These are phyloP conservation scores for Nibea albiflora DNA, from an alignment of 2,113 vertebrate species.

Conservation along the genomic window DNA sequence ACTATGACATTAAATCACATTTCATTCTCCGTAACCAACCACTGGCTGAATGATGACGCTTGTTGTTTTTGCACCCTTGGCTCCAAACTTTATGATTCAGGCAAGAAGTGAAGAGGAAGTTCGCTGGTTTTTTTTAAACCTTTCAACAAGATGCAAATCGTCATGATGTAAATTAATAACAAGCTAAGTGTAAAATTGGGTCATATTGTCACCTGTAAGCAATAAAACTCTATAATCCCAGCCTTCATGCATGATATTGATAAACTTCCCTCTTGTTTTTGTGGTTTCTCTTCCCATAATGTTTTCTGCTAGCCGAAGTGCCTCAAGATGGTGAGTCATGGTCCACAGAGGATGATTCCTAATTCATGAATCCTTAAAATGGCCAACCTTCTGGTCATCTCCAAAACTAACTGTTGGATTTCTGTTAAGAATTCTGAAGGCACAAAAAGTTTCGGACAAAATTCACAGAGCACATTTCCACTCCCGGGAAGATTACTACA, in stretches of 20 bases:
- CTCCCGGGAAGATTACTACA: not conserved
- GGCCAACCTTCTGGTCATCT: not conserved
- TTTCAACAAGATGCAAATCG: not conserved
- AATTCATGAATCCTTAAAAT: not conserved
- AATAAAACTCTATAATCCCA: not conserved
- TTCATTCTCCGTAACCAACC: slow-evolving; percentile 47
- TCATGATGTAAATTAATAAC: not conserved
- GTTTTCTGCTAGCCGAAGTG: not conserved
- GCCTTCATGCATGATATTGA: not conserved
- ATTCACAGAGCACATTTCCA: not conserved
- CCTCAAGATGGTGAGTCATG: not conserved
- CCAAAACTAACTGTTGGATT: not conserved
- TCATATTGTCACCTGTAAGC: not conserved
- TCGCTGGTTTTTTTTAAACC: not conserved
- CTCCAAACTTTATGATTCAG: not conserved
- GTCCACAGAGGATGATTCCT: not conserved
- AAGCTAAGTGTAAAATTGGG: not conserved
- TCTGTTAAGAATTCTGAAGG: not conserved
- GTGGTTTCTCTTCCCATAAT: not conserved
- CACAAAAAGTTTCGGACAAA: not conserved
- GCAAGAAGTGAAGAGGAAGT: not conserved
- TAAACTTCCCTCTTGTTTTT: not conserved
- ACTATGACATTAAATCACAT: slow-evolving; percentile 42
- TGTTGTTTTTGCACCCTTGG: slow-evolving; percentile 1
- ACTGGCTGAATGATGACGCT: slow-evolving; percentile 37